phyloP scores from a whole-genome alignment of 2,888 invertebrate genomes.

The Drosophila paranaensis region DNA sequence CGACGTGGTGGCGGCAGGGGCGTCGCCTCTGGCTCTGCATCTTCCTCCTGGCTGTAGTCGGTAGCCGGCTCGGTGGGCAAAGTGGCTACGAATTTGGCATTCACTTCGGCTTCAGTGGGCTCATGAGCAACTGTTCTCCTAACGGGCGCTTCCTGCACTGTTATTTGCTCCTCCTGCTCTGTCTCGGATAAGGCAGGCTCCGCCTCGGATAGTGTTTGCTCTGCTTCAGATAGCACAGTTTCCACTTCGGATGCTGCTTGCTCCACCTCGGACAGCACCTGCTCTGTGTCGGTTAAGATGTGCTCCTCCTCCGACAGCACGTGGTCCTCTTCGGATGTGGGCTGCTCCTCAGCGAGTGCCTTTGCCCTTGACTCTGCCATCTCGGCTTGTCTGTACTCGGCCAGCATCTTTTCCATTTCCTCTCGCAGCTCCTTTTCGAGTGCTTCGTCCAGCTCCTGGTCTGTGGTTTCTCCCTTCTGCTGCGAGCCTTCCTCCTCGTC shows the following conservation, averaged over 20 bases:
- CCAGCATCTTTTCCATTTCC: conserved; percentile 73
- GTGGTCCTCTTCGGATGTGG: conserved; percentile 43
- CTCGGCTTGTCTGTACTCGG: conserved; percentile 53
- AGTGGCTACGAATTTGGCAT: conserved; percentile 60
- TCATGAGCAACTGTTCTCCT: conserved; percentile 50
- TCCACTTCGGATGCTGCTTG: conserved; percentile 36
- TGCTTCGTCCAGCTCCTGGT: conserved; percentile 69
- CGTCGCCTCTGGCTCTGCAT: conserved; percentile 37
- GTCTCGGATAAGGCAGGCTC: background rate
- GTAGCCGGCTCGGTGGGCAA: conserved; percentile 64
- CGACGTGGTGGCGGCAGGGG: conserved; percentile 82
- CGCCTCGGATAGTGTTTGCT: conserved; percentile 38
- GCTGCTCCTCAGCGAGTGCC: conserved; percentile 38
- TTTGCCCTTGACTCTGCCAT: conserved; percentile 23
- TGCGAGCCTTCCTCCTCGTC: conserved; percentile 55
- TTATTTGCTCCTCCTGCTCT: conserved; percentile 20
- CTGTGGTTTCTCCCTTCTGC: conserved; percentile 47
- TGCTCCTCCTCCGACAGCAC: conserved; percentile 26
- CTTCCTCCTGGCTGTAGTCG: conserved; percentile 29
- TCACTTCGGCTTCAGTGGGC: conserved; percentile 64
- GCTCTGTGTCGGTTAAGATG: conserved; percentile 25
- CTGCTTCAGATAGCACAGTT: conserved; percentile 33
- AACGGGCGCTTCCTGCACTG: conserved; percentile 32
- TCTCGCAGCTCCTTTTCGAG: conserved; percentile 68
- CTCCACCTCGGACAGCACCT: conserved; percentile 31